These are phyloP conservation scores for Hypomesus transpacificus DNA, from an alignment of 2,113 vertebrate species.

Conservation along the genomic window DNA sequence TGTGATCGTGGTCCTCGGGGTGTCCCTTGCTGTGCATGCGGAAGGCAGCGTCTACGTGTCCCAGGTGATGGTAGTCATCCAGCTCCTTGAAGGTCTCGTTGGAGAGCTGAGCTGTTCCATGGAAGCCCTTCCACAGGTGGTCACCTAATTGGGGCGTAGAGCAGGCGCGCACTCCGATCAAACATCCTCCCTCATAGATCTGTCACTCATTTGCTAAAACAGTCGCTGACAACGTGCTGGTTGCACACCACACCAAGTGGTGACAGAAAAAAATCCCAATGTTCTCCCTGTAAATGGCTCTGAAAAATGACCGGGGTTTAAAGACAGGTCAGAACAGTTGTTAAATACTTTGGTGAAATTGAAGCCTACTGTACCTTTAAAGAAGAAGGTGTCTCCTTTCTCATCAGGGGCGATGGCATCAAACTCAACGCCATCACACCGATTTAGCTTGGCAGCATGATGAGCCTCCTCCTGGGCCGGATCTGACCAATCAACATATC, in stretches of 20 bases:
- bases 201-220: too few species aligned
- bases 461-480: neutral
- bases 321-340: too few species aligned
- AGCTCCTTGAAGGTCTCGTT: slow-evolving; percentile 69
- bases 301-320: neutral
- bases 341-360: neutral
- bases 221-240: too few species aligned
- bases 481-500: neutral
- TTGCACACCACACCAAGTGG: too few species aligned
- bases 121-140: slow-evolving; percentile 70
- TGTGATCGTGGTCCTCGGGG: slow-evolving; percentile 56
- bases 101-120: slow-evolving; percentile 52
- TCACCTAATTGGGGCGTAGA: slow-evolving; percentile 51
- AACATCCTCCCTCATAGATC: neutral
- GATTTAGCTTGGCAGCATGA: slow-evolving; percentile 44
- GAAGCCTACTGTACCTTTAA: slow-evolving; percentile 71
- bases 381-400: slow-evolving; percentile 71
- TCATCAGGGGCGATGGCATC: slow-evolving; percentile 78
- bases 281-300: too few species aligned
- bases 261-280: too few species aligned
- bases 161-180: neutral
- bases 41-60: slow-evolving; percentile 80
- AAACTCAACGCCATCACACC: slow-evolving; percentile 75
- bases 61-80: slow-evolving; percentile 49
- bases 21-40: slow-evolving; percentile 61